Evolutionary conservation across 2,797 vertebrate genomes (phyloP), one percentile per base, ranked within the genome.

Genomic region (Tragelaphus eurycerus): DNA sequence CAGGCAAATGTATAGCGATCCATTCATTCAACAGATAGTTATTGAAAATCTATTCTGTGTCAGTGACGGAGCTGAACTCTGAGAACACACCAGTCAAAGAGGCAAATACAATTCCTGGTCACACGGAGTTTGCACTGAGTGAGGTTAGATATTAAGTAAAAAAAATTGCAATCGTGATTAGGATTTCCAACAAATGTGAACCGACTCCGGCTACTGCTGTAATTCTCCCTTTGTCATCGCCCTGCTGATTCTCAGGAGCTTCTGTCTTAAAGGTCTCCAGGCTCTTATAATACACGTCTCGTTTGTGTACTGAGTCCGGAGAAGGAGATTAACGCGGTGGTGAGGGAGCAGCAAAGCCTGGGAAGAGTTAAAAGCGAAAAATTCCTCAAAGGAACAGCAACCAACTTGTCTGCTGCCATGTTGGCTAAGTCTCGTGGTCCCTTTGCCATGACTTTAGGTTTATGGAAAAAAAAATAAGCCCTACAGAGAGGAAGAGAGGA

Each of bases 381-480:
- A 48, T 17, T 90, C 62, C 82, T 94, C 52, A 19, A 12, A 29
- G 23, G 31, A 71, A 43, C 78, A 43, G 86, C n/a, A 7, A 29
- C n/a, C 13, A 43, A 3, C 1, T 14, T 0, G 4, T 46, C 71
- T 11, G 23, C 84, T 94, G 86, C 74, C 83, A 54, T 78, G 60
- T 21, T 95, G 95, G 84, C 92, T 4, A 13, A 31, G 55, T 43
- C 81, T 90, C 2, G 0, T 13, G 86, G 87, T 88, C 83, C 67
- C 57, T 90, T 29, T 90, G 97, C 92, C 97, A 96, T 31, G 85
- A 86, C 84, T 96, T 89, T 64, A 62, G 87, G 92, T 95, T 98
- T 96, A 92, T 95, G 90, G 84, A 31, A 74, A 89, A 84, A 84
- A 93, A 85, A 83, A 94, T 7, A 59, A 94, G 23, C 89, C 88